Percentiles rank a stretch among this genome's conserved stretches.
These are phyloP conservation scores for Siderastrea siderea DNA, from an alignment of 92 coral and sea anemone genomes.

Conservation along the genomic window DNA sequence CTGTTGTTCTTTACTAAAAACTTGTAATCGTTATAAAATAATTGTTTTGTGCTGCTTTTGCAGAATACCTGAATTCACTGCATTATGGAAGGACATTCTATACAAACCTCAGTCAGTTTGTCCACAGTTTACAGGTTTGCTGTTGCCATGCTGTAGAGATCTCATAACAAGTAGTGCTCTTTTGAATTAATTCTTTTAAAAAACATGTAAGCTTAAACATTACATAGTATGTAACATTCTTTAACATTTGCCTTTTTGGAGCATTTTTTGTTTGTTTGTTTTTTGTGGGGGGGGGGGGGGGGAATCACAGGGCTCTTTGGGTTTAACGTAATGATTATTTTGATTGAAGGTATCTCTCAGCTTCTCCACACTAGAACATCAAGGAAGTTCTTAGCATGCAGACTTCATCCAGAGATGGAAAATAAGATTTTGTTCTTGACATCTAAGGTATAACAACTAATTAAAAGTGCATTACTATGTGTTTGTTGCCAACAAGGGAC, in stretches of 20 bases:
- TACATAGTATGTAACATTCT: too few relatives aligned
- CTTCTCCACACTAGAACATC: conserved; percentile 89
- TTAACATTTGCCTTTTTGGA: too few relatives aligned
- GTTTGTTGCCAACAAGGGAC: too few relatives aligned
- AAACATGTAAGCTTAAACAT: too few relatives aligned
- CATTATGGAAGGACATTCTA: conserved; percentile 95
- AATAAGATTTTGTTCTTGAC: conserved; percentile 94
- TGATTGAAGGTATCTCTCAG: conserved; percentile 80
- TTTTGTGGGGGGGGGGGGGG: too few relatives aligned
- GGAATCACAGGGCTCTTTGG: too few relatives aligned
- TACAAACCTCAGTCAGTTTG: conserved; percentile 92
- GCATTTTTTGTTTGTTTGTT: not conserved
- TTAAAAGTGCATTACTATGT: not conserved
- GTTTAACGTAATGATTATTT: too few relatives aligned
- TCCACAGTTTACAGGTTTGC: conserved; percentile 91
- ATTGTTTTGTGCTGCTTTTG: not conserved
- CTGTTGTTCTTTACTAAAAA: not conserved
- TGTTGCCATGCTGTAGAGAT: not conserved
- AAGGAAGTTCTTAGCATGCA: conserved; percentile 90
- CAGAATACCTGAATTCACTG: conserved; percentile 92
- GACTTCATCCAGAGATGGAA: conserved; percentile 99
- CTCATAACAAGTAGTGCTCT: too few relatives aligned
- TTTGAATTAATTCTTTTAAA: too few relatives aligned
- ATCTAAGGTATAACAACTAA: conserved; percentile 74
- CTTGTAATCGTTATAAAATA: not conserved